A percentile compares a stretch with the other conserved stretches of the same genome.
Conservation (phyloP, 2,888 invertebrate genomes). For the Epinotia nisella region DNA sequence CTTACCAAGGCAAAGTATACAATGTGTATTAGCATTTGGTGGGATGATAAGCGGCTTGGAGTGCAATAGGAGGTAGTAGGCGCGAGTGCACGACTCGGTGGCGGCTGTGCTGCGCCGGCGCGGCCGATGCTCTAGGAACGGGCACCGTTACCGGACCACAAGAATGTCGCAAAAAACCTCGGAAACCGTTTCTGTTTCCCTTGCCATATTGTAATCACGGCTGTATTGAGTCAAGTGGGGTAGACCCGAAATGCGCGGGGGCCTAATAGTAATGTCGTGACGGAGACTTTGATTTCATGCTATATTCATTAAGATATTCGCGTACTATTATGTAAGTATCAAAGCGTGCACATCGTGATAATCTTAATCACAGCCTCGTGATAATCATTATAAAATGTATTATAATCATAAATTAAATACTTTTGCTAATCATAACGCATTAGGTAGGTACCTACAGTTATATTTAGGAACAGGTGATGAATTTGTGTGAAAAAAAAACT, state of each 20-base stretch:
- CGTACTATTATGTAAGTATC: conserved; percentile 67
- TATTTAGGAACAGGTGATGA: neutral
- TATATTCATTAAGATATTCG: conserved; percentile 66
- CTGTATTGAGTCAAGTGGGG: conserved; percentile 32
- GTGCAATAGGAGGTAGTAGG: conserved; percentile 54
- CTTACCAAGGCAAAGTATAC: neutral
- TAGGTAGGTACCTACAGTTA: no score
- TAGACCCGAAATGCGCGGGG: conserved; percentile 25
- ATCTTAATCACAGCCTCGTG: conserved; percentile 55
- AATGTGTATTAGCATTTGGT: neutral
- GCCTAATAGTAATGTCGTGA: conserved; percentile 68
- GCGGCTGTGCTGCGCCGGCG: conserved; percentile 49
- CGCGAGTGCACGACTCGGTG: conserved; percentile 44
- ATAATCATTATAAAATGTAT: conserved; percentile 48
- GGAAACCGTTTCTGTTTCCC: conserved; percentile 78
- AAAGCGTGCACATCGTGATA: conserved; percentile 64
- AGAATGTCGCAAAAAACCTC: conserved; percentile 75
- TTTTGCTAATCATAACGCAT: conserved; percentile 3
- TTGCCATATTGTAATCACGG: conserved; percentile 60
- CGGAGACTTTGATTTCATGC: conserved; percentile 76
- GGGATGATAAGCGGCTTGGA: conserved; percentile 43
- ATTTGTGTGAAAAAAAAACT: neutral
- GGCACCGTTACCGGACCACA: conserved; percentile 76
- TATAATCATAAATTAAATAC: conserved; percentile 26
- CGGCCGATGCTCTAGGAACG: conserved; percentile 58